These are phyloP conservation scores for Drosophila buzzatii DNA, from an alignment of 2,888 invertebrate genomes.

Conservation along the genomic window DNA sequence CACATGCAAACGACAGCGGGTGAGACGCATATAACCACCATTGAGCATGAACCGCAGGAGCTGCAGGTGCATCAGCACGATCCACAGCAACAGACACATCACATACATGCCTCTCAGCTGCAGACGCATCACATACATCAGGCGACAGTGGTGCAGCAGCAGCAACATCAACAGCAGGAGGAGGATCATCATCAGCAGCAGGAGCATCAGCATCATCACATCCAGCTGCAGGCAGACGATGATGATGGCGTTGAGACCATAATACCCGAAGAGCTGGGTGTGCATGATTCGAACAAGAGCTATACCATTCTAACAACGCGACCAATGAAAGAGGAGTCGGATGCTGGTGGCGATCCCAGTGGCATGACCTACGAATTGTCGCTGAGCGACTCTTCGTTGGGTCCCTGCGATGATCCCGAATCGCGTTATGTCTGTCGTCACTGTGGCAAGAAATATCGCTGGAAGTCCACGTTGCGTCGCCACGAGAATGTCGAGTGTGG, in stretches of 20 bases:
- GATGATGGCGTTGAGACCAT: constrained; percentile 80
- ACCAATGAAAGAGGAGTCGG: constrained; percentile 84
- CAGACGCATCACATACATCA: constrained; percentile 77
- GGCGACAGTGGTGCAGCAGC: constrained; percentile 48
- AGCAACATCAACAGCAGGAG: constrained; percentile 56
- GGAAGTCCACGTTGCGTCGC: constrained; percentile 93
- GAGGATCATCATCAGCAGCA: constrained; percentile 58
- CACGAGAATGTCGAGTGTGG: constrained; percentile 94
- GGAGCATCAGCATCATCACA: constrained; percentile 75
- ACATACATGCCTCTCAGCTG: constrained; percentile 71
- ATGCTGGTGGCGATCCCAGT: constrained; percentile 72
- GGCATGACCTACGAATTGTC: constrained; percentile 84
- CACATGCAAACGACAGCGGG: constrained; percentile 81
- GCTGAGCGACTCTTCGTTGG: constrained; percentile 84
- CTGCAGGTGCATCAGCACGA: constrained; percentile 77
- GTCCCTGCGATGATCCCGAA: constrained; percentile 85
- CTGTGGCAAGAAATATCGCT: constrained; percentile 94
- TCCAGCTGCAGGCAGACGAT: constrained; percentile 64
- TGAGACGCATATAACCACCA: constrained; percentile 81
- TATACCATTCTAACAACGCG: constrained; percentile 85
- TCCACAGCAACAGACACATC: constrained; percentile 68
- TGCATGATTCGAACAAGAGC: constrained; percentile 83
- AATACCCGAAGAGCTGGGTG: constrained; percentile 74
- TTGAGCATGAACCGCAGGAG: constrained; percentile 79
- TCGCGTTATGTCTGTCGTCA: constrained; percentile 91